Evolutionary conservation across 2,113 vertebrate genomes (phyloP).

Genomic region (Gallinago media): DNA sequence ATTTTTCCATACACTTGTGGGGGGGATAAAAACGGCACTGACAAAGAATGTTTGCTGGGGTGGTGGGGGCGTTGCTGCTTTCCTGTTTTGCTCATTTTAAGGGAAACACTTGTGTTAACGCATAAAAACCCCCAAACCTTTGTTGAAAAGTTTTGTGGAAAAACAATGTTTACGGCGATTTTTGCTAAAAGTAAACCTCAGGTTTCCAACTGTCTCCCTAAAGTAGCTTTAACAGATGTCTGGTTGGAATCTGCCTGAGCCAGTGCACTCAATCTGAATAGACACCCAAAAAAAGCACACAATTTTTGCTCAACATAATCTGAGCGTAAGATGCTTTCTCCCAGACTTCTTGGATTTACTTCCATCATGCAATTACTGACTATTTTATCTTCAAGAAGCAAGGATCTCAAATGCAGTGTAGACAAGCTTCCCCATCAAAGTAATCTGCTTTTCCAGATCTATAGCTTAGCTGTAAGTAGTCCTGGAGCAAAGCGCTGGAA

Average conservation of each 20-base stretch:
- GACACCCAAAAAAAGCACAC: neutral
- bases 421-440: neutral
- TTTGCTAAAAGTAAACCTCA: constrained; percentile 6
- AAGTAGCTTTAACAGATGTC: constrained; percentile 23
- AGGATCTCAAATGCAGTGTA: neutral
- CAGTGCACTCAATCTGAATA: neutral
- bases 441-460: constrained; percentile 13
- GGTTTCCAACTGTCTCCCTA: neutral
- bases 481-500: neutral
- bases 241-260: neutral
- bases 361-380: neutral
- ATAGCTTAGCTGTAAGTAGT: neutral
- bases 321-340: neutral
- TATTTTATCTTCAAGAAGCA: neutral
- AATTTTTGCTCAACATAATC: neutral
- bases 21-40: neutral
- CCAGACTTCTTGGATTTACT: neutral
- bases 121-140: neutral
- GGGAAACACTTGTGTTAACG: neutral
- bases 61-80: neutral
- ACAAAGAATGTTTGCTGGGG: neutral
- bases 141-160: neutral
- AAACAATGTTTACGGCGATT: neutral
- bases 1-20: neutral
- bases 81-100: constrained; percentile 4